Conservation (phyloP, 2,113 vertebrate genomes). For the Tetrax tetrax region DNA sequence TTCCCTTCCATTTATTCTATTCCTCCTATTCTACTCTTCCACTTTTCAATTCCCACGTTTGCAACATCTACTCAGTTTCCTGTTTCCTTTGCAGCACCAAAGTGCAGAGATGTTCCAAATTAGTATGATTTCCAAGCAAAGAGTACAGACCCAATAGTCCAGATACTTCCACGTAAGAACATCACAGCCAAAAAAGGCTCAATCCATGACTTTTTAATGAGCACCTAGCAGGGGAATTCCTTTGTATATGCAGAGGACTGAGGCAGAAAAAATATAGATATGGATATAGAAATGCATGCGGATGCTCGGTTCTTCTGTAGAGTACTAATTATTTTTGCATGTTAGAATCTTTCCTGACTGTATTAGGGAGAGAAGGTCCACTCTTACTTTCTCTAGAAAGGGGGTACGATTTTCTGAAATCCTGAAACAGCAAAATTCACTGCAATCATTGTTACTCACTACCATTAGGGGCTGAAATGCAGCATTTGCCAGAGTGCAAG, state of each 20-base stretch:
- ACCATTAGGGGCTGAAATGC: conserved; percentile 30
- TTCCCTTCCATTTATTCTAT: neutral
- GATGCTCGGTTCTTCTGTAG: neutral
- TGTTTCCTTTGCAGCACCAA: neutral
- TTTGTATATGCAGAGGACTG: neutral
- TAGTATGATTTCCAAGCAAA: neutral
- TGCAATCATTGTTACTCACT: neutral
- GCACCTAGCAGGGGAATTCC: neutral
- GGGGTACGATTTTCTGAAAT: neutral
- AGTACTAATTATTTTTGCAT: neutral
- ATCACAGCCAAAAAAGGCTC: neutral
- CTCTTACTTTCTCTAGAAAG: neutral
- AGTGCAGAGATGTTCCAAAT: neutral
- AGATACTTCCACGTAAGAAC: accelerated
- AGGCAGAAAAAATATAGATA: neutral
- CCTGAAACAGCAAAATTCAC: neutral
- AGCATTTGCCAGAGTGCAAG: conserved; percentile 37
- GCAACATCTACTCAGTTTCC: neutral
- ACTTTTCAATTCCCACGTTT: neutral
- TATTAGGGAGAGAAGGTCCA: neutral
- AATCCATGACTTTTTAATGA: neutral
- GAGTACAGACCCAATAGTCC: neutral
- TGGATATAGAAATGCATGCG: neutral
- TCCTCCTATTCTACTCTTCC: neutral
- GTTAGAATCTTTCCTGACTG: neutral